phyloP scores from a whole-genome alignment of 2,113 vertebrate genomes.

The Gnathonemus echidnorhynchus region DNA sequence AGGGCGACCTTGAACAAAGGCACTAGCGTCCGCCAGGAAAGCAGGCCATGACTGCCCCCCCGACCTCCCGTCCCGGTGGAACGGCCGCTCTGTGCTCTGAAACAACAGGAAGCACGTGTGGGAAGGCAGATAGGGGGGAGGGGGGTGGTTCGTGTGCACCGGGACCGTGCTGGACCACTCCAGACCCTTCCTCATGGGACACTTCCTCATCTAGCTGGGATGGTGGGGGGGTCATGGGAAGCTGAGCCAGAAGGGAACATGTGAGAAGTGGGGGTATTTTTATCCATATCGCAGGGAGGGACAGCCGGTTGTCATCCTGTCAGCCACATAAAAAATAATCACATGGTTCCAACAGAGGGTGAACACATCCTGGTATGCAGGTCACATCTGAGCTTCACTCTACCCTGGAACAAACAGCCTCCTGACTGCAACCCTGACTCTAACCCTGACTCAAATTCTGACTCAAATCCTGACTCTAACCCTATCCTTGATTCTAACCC shows the following conservation, averaged over 20 bases:
- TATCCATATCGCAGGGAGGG: conserved; percentile 14
- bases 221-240: not conserved
- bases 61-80: conserved; percentile 32
- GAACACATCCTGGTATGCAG: conserved; percentile 18
- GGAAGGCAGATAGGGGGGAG: conserved; percentile 50
- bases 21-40: conserved; percentile 71
- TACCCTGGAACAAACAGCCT: not conserved
- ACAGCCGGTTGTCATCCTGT: conserved; percentile 22
- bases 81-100: conserved; percentile 46
- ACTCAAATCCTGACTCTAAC: not conserved
- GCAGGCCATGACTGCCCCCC: conserved; percentile 54
- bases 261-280: conserved; percentile 32
- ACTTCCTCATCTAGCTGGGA: conserved; percentile 49
- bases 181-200: conserved; percentile 37
- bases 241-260: not conserved
- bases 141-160: conserved; percentile 27
- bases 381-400: not conserved
- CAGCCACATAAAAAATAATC: conserved; percentile 8
- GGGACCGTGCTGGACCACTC: conserved; percentile 6
- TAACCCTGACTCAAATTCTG: not conserved
- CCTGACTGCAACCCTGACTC: not conserved
- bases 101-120: conserved; percentile 95
- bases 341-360: conserved; percentile 35
- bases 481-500: not conserved
- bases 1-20: conserved; percentile 70